A percentile compares a stretch with the other conserved stretches of the same genome.
Conservation (phyloP, 1,140 invertebrate species). For the Teleopsis dalmanni region DNA sequence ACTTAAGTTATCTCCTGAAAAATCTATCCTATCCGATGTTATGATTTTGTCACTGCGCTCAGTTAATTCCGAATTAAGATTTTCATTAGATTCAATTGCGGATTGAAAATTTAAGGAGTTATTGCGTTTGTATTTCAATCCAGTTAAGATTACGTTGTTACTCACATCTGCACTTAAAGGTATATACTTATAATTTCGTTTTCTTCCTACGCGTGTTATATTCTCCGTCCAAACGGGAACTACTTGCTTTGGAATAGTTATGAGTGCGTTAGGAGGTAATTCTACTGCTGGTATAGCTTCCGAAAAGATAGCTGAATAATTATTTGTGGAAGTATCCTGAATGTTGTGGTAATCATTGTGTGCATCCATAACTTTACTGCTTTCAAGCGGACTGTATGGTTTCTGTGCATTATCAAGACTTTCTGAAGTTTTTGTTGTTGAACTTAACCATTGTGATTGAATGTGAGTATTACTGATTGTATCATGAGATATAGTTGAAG, state of each 20-base stretch:
- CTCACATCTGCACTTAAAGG: constrained; percentile 21
- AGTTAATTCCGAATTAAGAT: constrained; percentile 28
- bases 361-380: constrained; percentile 20
- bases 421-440: background rate
- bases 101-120: constrained; percentile 24
- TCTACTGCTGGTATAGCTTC: constrained; percentile 30
- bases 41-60: constrained; percentile 10
- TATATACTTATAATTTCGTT: constrained; percentile 39
- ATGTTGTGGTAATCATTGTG: constrained; percentile 18
- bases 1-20: constrained; percentile 25
- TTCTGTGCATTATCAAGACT: background rate
- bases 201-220: constrained; percentile 28
- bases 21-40: constrained; percentile 10
- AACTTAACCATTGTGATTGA: constrained; percentile 28
- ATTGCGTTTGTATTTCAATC: constrained; percentile 28
- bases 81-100: constrained; percentile 25
- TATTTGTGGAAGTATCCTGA: too few relatives aligned
- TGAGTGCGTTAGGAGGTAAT: constrained; percentile 27
- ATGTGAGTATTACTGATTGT: constrained; percentile 24
- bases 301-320: too few relatives aligned
- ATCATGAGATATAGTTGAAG: background rate
- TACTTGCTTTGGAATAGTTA: constrained; percentile 38
- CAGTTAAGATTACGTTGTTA: constrained; percentile 2
- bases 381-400: background rate
- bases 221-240: constrained; percentile 25